Conservation (phyloP, 2,113 vertebrate species). For the Anolis sagrei region DNA sequence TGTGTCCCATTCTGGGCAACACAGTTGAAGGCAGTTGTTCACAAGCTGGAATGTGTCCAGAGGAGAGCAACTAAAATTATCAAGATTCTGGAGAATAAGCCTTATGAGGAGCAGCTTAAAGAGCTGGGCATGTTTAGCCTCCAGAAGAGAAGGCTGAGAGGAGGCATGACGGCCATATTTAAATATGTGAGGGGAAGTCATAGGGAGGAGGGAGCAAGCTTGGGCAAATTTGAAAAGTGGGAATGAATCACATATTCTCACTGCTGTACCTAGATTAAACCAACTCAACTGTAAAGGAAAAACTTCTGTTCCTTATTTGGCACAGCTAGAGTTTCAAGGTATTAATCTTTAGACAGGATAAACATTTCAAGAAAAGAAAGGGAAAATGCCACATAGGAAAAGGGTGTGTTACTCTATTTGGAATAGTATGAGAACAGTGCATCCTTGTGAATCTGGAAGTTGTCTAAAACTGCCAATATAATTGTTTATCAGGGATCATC, state of each 20-base stretch:
- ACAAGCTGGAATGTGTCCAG: no score
- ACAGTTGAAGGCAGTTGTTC: no score
- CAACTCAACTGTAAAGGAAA: neutral
- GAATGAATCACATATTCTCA: neutral
- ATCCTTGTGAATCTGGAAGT: conserved; percentile 10
- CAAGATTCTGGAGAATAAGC: no score
- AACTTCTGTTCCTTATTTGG: neutral
- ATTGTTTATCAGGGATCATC: neutral
- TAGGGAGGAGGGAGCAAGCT: no score
- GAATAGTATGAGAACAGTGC: neutral
- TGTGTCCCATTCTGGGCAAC: no score
- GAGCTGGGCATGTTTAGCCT: no score
- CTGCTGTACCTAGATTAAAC: neutral
- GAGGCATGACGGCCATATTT: no score
- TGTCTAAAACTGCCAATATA: neutral
- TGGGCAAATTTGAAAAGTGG: neutral
- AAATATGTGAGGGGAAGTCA: no score
- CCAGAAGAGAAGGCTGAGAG: no score
- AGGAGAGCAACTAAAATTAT: no score
- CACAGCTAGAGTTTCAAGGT: neutral
- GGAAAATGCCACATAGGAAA: neutral
- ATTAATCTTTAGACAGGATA: conserved; percentile 10
- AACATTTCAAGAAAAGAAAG: neutral
- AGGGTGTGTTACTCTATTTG: conserved; percentile 14
- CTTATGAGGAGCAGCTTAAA: no score